Evolutionary conservation across 2,797 vertebrate species (phyloP).

Genomic region (Acipenser oxyrinchus): DNA sequence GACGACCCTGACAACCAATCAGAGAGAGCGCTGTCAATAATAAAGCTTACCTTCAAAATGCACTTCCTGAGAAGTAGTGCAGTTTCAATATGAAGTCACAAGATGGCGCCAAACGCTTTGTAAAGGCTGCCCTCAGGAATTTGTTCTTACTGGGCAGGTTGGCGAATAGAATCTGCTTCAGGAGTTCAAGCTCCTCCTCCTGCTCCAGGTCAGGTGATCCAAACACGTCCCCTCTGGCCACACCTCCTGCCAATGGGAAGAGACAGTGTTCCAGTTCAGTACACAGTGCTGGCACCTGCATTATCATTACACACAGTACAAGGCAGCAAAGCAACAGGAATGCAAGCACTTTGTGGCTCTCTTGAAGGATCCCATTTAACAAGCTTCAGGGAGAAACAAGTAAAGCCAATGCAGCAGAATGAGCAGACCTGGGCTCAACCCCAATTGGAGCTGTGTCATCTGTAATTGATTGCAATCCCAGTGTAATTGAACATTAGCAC

Average conservation of each 20-base stretch:
- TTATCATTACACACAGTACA: constrained; percentile 1
- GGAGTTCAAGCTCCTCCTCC: constrained; percentile 71
- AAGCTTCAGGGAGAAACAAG: not conserved
- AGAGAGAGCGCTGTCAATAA: not conserved
- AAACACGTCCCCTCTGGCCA: constrained; percentile 89
- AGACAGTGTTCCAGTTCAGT: constrained; percentile 3
- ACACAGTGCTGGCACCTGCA: not conserved
- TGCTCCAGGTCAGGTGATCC: constrained; percentile 61
- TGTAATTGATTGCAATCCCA: too few species aligned
- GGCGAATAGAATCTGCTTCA: constrained; percentile 75
- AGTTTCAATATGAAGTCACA: too few species aligned
- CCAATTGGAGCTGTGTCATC: too few species aligned
- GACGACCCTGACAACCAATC: constrained; percentile 38
- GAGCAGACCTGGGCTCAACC: too few species aligned
- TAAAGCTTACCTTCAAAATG: not conserved
- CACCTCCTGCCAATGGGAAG: constrained; percentile 59
- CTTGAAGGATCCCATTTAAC: not conserved
- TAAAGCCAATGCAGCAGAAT: too few species aligned
- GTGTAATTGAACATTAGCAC: too few species aligned
- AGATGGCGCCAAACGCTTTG: too few species aligned
- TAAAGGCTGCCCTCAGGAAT: not conserved
- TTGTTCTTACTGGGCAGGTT: constrained; percentile 70
- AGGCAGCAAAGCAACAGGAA: not conserved
- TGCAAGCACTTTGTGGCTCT: not conserved
- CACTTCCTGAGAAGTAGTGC: too few species aligned